Conservation (phyloP, 2,888 invertebrate genomes). For the Galerucella pusilla region DNA sequence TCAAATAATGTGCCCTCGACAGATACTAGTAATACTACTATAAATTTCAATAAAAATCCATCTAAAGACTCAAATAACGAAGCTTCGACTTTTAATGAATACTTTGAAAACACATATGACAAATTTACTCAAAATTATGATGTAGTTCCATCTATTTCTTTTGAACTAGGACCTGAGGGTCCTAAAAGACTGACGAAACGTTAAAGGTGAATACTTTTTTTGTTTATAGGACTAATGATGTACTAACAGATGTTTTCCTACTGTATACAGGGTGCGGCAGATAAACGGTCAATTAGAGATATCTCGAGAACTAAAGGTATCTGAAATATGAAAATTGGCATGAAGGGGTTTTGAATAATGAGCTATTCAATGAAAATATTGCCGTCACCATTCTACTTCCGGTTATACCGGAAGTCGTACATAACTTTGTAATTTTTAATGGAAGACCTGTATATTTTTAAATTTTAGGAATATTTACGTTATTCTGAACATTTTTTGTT, state of each 20-base stretch:
- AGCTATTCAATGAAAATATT: no score
- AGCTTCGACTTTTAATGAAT: background rate
- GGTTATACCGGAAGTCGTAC: no score
- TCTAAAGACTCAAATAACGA: background rate
- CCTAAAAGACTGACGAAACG: constrained; percentile 58
- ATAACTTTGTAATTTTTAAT: no score
- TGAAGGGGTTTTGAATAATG: no score
- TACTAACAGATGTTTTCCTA: background rate
- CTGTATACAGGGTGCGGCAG: no score
- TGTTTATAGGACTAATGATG: constrained; percentile 17
- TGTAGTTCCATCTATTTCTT: constrained; percentile 57
- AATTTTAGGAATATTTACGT: no score
- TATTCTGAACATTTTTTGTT: no score
- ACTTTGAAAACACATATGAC: constrained; percentile 20
- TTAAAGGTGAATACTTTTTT: constrained; percentile 35
- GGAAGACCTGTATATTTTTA: no score
- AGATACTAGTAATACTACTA: background rate
- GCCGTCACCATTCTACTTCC: no score
- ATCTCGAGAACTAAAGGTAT: no score
- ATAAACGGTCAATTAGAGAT: no score
- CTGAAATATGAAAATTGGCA: no score
- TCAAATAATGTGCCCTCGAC: background rate
- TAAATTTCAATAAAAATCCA: background rate
- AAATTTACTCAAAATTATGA: constrained; percentile 40
- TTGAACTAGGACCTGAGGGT: constrained; percentile 59